These are phyloP conservation scores for Phocides pigmalion DNA, from an alignment of 1,140 invertebrate species.

Conservation along the genomic window DNA sequence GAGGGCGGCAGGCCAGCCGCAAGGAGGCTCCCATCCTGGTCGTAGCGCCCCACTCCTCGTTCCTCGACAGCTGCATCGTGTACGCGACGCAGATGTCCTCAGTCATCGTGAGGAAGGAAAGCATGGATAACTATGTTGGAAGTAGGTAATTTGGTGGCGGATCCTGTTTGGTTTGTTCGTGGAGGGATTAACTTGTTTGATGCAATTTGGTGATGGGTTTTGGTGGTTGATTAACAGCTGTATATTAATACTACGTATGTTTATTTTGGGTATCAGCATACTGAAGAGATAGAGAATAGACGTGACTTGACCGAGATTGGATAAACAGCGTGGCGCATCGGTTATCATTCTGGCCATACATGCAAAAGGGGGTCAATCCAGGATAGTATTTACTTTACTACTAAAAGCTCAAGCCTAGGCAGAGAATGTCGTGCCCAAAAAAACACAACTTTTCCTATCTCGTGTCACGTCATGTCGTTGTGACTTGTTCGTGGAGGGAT, in stretches of 20 bases:
- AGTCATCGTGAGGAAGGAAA: constrained; percentile 91
- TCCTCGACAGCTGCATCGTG: constrained; percentile 92
- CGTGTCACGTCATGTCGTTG: background rate
- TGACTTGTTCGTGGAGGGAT: constrained; percentile 5
- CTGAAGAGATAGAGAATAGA: too few relatives aligned
- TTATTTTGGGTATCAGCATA: too few relatives aligned
- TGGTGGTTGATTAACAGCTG: background rate
- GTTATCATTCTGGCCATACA: too few relatives aligned
- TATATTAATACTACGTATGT: too few relatives aligned
- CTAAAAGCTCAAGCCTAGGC: too few relatives aligned
- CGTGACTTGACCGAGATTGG: too few relatives aligned
- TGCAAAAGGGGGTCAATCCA: too few relatives aligned
- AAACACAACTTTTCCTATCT: too few relatives aligned
- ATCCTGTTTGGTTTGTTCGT: constrained; percentile 17
- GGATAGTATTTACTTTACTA: too few relatives aligned
- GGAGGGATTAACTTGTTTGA: background rate
- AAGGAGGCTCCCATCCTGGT: constrained; percentile 92
- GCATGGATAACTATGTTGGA: constrained; percentile 92
- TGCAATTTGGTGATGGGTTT: background rate
- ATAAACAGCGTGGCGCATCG: too few relatives aligned
- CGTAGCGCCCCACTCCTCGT: constrained; percentile 94
- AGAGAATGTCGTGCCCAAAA: too few relatives aligned
- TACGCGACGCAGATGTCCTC: constrained; percentile 91
- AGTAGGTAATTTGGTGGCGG: constrained; percentile 86
- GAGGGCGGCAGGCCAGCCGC: constrained; percentile 88